These are phyloP conservation scores for Chouioia cunea DNA, from an alignment of 2,888 invertebrate genomes.

Conservation along the genomic window DNA sequence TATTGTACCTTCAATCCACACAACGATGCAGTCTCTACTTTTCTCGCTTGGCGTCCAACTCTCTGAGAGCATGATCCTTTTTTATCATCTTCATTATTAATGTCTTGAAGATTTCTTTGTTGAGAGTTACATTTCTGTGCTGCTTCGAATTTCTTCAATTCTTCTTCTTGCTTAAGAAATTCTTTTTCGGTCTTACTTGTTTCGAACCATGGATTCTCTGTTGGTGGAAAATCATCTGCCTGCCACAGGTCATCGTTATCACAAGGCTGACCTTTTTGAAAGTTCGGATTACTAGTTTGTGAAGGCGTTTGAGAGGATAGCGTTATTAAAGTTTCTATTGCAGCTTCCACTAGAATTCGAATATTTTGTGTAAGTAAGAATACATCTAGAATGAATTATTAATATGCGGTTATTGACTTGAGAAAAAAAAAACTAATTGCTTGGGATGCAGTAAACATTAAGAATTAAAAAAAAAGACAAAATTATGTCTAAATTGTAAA, in stretches of 20 bases:
- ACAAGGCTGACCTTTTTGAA: not conserved
- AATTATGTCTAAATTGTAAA: not conserved
- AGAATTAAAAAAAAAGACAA: not conserved
- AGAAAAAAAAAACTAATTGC: too few relatives aligned
- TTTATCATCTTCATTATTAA: too few relatives aligned
- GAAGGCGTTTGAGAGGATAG: constrained; percentile 49
- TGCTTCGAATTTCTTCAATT: constrained; percentile 49
- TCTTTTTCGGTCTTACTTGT: constrained; percentile 46
- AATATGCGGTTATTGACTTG: too few relatives aligned
- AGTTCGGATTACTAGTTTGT: not conserved
- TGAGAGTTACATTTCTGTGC: constrained; percentile 26
- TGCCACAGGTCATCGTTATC: not conserved
- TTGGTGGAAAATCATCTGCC: constrained; percentile 7
- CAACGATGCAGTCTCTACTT: constrained; percentile 53
- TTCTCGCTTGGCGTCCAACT: constrained; percentile 1
- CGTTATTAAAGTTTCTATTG: constrained; percentile 55
- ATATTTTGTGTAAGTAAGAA: constrained; percentile 13
- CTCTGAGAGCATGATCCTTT: too few relatives aligned
- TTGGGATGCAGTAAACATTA: too few relatives aligned
- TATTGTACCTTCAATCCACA: constrained; percentile 60
- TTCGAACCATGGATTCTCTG: constrained; percentile 21
- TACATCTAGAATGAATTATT: not conserved
- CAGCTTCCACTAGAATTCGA: constrained; percentile 51
- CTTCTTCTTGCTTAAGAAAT: constrained; percentile 47
- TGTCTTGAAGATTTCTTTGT: not conserved